Evolutionary conservation across 1,140 invertebrate genomes (phyloP).

Genomic region (Leguminivora glycinivorella): DNA sequence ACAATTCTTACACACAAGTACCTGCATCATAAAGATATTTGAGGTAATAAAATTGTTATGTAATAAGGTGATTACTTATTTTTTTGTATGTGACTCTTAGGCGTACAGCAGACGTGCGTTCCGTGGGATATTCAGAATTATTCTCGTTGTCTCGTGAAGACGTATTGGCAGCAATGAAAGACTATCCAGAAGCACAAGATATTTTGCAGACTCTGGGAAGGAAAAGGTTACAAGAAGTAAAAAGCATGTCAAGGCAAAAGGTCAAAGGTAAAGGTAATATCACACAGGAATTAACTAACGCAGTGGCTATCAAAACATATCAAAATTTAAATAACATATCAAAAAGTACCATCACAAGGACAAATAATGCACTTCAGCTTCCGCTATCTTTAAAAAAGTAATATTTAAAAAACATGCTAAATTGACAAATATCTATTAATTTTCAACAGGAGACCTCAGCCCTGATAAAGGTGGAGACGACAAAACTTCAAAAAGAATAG

Average conservation of each 20-base stretch:
- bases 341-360: not conserved
- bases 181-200: constrained; percentile 97
- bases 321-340: constrained; percentile 7
- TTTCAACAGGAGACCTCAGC: constrained; percentile 82
- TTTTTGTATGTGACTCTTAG: constrained; percentile 75
- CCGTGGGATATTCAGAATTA: constrained; percentile 96
- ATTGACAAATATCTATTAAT: not conserved
- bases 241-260: constrained; percentile 68
- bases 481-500: constrained; percentile 86
- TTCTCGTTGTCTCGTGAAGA: constrained; percentile 97
- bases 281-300: not conserved
- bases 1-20: too few species aligned
- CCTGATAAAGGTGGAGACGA: constrained; percentile 82
- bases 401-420: not conserved
- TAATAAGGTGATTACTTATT: not conserved
- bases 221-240: constrained; percentile 91
- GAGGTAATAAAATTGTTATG: too few species aligned
- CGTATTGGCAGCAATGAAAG: constrained; percentile 95
- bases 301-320: not conserved
- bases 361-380: not conserved
- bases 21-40: too few species aligned
- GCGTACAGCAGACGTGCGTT: constrained; percentile 96
- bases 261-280: constrained; percentile 54
- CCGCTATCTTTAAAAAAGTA: not conserved
- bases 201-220: constrained; percentile 92